Evolutionary conservation across 2,113 vertebrate species (phyloP).

Genomic region (Micronisus gabar): DNA sequence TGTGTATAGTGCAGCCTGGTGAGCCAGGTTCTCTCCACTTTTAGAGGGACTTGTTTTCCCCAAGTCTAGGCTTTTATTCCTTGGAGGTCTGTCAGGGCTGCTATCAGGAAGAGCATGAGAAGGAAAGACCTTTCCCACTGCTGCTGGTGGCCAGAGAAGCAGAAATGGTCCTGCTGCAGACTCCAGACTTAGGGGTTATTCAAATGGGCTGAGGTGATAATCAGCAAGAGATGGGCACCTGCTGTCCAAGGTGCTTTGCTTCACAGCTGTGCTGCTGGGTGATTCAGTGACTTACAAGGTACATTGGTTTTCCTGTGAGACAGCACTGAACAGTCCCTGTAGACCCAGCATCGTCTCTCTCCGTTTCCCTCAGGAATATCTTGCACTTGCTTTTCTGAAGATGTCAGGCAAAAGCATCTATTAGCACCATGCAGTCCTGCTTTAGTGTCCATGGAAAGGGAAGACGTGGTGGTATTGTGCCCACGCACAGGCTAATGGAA

Average conservation of each 20-base stretch:
- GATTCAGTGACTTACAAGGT: not conserved
- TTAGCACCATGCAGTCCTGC: not conserved
- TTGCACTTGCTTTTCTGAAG: not conserved
- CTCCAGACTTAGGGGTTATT: not conserved
- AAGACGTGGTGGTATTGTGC: fast-evolving
- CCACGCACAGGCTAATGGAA: not conserved
- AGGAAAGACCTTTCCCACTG: not conserved
- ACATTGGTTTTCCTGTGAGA: not conserved
- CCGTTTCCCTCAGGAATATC: fast-evolving
- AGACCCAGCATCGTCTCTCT: not conserved
- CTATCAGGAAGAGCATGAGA: not conserved
- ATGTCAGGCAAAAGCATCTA: not conserved
- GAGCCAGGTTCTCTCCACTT: not conserved
- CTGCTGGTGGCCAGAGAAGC: not conserved
- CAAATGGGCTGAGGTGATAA: not conserved
- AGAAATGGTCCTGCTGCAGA: not conserved
- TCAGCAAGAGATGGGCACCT: not conserved
- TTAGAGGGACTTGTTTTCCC: not conserved
- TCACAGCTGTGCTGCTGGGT: not conserved
- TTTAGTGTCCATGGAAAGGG: not conserved
- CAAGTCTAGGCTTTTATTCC: not conserved
- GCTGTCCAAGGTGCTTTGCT: not conserved
- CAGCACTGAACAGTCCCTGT: not conserved
- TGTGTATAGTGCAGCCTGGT: not conserved
- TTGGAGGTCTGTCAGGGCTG: not conserved